Percentiles rank a stretch among this genome's conserved stretches.
Conservation (phyloP, 2,113 vertebrate genomes). For the Oenanthe melanoleuca region DNA sequence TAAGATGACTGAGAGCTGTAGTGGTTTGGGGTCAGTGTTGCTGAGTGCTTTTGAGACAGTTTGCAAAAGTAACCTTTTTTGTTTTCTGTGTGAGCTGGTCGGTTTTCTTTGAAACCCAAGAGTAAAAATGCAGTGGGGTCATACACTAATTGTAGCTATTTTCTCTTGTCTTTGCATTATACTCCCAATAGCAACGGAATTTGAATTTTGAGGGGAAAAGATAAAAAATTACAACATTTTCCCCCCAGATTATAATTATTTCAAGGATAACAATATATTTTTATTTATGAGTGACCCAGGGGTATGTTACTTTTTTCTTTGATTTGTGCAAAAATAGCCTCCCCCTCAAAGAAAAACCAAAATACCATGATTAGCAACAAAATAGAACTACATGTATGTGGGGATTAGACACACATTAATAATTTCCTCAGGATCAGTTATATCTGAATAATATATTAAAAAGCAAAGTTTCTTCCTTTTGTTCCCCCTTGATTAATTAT, state of each 20-base stretch:
- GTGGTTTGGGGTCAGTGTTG: background rate
- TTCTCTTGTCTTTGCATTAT: background rate
- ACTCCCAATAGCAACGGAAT: background rate
- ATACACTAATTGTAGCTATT: background rate
- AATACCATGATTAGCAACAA: background rate
- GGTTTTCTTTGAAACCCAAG: slow-evolving; percentile 7
- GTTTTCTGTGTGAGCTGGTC: background rate
- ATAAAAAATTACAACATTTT: background rate
- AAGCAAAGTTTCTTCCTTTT: background rate
- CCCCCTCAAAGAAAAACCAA: accelerated
- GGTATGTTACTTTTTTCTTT: background rate
- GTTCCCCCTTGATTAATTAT: slow-evolving; percentile 6
- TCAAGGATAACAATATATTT: background rate
- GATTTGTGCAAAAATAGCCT: background rate
- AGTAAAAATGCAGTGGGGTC: background rate
- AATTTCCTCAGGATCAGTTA: slow-evolving; percentile 7
- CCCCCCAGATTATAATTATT: background rate
- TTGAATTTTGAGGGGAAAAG: background rate
- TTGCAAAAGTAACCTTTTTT: slow-evolving; percentile 16
- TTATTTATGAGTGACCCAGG: background rate
- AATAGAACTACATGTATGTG: background rate
- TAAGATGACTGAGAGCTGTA: background rate
- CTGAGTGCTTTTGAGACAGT: slow-evolving; percentile 18
- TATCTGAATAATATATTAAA: background rate
- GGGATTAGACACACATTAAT: background rate